Evolutionary conservation across 2,113 vertebrate genomes (phyloP), one percentile per base, ranked within the genome.

Genomic region (Mustela nigripes): DNA sequence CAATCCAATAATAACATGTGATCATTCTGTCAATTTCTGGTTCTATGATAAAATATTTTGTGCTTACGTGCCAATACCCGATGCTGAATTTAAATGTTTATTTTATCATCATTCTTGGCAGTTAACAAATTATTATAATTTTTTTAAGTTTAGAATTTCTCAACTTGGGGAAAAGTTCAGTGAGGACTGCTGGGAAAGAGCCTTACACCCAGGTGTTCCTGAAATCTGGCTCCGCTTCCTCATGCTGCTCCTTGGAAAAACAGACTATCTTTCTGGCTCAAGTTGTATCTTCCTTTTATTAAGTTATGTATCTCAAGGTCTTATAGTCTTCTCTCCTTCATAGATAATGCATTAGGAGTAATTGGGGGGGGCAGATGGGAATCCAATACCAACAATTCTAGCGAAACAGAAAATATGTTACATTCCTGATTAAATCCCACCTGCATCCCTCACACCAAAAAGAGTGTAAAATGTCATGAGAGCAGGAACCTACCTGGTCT

Each of bases 311-410:
- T 62, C 48, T 91, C 48, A 95, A 63, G n/a, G 33, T 82, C 53
- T 73, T 93, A 10, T 1, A n/a, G 42, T 36, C 58, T 89, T 95
- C 88, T 93, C 50, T 89, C 21, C 21, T 81, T 94, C 50, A 83
- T 39, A 67, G 90, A 80, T 81, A 93, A 92, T 33, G 67, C 11
- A 26, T 42, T n/a, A 73, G 21, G 86, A 90, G 45, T 92, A 96
- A 78, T 14, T 60, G 33, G 45, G 53, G 62, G 69, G 62, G 15
- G 6, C 5, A 48, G 45, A 78, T n/a, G 48, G 45, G 31, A 86
- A 82, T 80, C 80, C 48, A 74, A 39, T 16, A 74, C 6, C 45
- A 56, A 87, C 63, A 65, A 33, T 62, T 79, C 79, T 78, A 56
- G 76, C 45, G 71, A 84, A 80, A 56, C 22, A 80, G 42, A 89